phyloP scores from a whole-genome alignment of 2,888 invertebrate species.

The Stenichneumon culpator region DNA sequence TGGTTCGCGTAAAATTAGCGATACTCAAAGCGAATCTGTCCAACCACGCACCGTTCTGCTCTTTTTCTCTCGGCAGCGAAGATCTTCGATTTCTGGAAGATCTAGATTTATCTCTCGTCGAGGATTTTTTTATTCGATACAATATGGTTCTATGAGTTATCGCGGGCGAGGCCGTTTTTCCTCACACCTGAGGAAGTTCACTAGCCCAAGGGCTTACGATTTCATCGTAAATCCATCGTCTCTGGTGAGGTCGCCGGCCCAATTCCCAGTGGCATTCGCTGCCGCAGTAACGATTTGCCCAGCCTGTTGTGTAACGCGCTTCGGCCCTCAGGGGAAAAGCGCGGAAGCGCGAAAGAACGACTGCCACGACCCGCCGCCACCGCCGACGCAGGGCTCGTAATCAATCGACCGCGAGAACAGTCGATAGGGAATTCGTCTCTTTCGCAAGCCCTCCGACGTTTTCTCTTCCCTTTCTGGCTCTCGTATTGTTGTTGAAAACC shows the following conservation, averaged over 20 bases:
- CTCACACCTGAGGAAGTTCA: conserved; percentile 16
- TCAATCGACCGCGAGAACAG: conserved; percentile 62
- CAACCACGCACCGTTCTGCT: neutral
- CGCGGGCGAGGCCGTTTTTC: neutral
- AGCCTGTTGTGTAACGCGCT: conserved; percentile 66
- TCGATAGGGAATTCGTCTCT: conserved; percentile 4
- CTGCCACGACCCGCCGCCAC: conserved; percentile 30
- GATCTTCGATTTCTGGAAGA: neutral
- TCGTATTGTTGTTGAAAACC: neutral
- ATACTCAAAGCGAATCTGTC: neutral
- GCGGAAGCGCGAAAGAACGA: conserved; percentile 50
- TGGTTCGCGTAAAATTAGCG: conserved; percentile 10
- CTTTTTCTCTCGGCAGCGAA: neutral
- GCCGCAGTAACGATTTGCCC: conserved; percentile 58
- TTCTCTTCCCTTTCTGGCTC: neutral
- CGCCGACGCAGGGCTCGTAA: conserved; percentile 42
- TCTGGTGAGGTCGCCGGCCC: conserved; percentile 31
- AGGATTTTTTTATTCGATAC: neutral
- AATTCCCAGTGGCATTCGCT: conserved; percentile 43
- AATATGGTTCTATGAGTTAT: neutral
- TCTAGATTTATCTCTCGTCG: no score
- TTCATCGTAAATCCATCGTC: conserved; percentile 52
- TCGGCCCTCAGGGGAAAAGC: conserved; percentile 58
- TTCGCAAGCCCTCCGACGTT: neutral
- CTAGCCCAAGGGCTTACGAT: conserved; percentile 22